phyloP scores from a whole-genome alignment of 2,113 vertebrate species.

The Mobula hypostoma region DNA sequence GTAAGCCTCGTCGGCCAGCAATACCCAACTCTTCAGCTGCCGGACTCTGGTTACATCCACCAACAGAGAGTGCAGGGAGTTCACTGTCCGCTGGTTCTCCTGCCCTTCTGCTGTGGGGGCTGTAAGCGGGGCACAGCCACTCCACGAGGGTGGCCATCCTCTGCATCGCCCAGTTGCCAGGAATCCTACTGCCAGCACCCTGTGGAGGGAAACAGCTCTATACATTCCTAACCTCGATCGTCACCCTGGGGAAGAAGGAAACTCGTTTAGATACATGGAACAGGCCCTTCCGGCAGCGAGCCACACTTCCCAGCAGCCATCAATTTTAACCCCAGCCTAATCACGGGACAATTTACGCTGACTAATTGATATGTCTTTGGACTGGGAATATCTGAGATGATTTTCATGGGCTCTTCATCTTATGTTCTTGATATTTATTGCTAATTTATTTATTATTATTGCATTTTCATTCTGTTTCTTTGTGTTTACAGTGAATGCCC shows the following conservation, averaged over 20 bases:
- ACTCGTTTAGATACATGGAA: background rate
- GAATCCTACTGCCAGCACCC: constrained; percentile 41
- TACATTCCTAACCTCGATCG: background rate
- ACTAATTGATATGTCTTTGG: no score
- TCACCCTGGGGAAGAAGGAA: constrained; percentile 38
- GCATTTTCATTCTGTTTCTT: no score
- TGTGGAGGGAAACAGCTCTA: accelerated
- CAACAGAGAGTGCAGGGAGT: constrained; percentile 62
- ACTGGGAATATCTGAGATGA: background rate
- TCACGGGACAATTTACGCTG: no score
- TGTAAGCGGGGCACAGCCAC: constrained; percentile 13
- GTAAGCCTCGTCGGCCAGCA: constrained; percentile 63
- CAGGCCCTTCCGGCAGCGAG: no score
- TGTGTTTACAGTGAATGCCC: no score
- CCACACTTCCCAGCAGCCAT: no score
- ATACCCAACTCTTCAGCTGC: constrained; percentile 76
- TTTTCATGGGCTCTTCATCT: no score
- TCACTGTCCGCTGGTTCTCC: constrained; percentile 70
- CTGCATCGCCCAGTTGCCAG: constrained; percentile 41
- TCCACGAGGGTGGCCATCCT: background rate
- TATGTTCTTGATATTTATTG: no score
- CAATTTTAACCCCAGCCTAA: no score
- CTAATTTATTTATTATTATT: no score
- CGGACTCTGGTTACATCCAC: constrained; percentile 78
- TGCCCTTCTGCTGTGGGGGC: constrained; percentile 39